Evolutionary conservation across 1,140 invertebrate species (phyloP), one percentile per base, ranked within the genome.

Genomic region (Drosophila sproati): DNA sequence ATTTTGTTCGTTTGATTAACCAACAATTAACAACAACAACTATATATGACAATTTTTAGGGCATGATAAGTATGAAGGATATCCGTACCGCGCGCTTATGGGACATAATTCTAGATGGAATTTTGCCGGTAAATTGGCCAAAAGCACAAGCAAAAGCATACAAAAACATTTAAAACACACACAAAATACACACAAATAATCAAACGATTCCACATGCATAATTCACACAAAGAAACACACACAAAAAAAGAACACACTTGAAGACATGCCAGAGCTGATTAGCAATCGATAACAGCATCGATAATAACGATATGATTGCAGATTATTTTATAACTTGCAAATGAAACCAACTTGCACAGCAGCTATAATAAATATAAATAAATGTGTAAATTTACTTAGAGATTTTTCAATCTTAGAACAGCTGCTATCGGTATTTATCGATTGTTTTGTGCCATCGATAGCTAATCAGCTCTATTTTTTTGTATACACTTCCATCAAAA

Each of bases 111-210:
- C 91, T 88, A 92, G 91, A 85, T 92, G 91, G 91, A 92, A 92
- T 90, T 91, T 92, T 88, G 82, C 91, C 91, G 91, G 91, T 92
- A 92, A 92, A 92, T 92, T 91, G 90, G 91, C 91, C 79, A 90
- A 67, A 77, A 57, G 60, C 48, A 55, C 50, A 68, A 68, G 41
- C 39, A 75, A 29, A 67, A 54, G 7, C 35, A 57, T 6, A 52
- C 10, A 20, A 64, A 43, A 48, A 57, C 52, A 66, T 5, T 7
- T 7, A 41, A 2, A 52, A 5, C 12, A 73, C 8, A 60, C 54
- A 59, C 12, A 62, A 35, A 43, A 62, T 29, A 52, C 31, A 52
- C 20, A 67, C 4, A 50, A 12, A 66, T 7, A 72, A n/a, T 45
- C 20, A 76, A 48, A 73, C 35, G 66, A 20, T 59, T 56, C 28